Conservation (phyloP, 2,888 invertebrate genomes). For the Marronus borbonicus region DNA sequence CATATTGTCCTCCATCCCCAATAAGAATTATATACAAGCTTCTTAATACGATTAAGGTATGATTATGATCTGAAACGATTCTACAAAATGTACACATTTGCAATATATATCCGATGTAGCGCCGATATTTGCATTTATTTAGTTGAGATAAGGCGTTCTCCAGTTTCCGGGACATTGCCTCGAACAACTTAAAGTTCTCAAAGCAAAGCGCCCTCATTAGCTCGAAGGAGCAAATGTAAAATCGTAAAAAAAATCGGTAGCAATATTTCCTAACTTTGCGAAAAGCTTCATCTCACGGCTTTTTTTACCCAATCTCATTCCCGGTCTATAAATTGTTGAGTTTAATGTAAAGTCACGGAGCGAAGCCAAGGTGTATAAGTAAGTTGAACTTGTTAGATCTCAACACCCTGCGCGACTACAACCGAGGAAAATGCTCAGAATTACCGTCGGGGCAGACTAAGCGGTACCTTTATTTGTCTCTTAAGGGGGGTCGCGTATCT, state of each 20-base stretch:
- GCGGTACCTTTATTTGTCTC: conserved; percentile 34
- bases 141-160: too few species aligned
- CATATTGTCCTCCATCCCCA: too few species aligned
- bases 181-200: too few species aligned
- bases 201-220: background rate
- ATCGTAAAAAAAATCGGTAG: background rate
- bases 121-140: too few species aligned
- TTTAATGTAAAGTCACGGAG: conserved; percentile 37
- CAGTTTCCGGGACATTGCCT: too few species aligned
- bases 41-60: too few species aligned
- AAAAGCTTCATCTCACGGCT: background rate
- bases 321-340: conserved; percentile 27
- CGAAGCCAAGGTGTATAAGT: conserved; percentile 23
- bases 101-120: too few species aligned
- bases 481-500: background rate
- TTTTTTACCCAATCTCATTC: conserved; percentile 8
- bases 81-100: too few species aligned
- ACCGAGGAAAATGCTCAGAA: conserved; percentile 29
- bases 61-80: too few species aligned
- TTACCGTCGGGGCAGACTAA: conserved; percentile 32
- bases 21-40: too few species aligned
- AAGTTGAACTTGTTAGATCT: conserved; percentile 40
- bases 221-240: background rate
- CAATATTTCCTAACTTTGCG: conserved; percentile 10
- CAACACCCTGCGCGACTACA: conserved; percentile 25